Evolutionary conservation across 1,140 invertebrate species (phyloP).

Genomic region (Uloborus diversus): DNA sequence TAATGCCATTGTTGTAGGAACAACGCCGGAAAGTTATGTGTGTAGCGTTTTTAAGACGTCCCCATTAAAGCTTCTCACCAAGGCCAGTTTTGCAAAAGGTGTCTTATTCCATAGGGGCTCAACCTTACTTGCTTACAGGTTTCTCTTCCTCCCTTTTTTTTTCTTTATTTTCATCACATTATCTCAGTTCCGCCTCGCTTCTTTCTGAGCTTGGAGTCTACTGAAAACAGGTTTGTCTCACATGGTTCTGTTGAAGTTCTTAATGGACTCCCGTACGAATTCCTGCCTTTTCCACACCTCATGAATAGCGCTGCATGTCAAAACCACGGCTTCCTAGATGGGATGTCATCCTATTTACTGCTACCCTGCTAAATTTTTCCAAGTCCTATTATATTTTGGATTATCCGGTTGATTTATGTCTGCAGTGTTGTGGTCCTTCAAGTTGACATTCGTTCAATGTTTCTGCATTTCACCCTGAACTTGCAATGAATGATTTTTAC

Average conservation of each 20-base stretch:
- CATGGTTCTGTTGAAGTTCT: conserved; percentile 10
- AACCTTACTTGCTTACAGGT: not conserved
- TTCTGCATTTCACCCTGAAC: too few species aligned
- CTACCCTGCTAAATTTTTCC: too few species aligned
- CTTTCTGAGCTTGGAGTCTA: conserved; percentile 5
- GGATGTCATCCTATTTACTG: too few species aligned
- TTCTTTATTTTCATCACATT: conserved; percentile 11
- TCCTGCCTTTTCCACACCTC: too few species aligned
- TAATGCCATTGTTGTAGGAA: conserved; percentile 18
- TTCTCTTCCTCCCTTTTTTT: conserved; percentile 5
- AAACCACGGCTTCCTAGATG: too few species aligned
- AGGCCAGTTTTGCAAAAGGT: conserved; percentile 11
- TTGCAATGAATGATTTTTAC: too few species aligned
- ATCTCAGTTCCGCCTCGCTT: conserved; percentile 29
- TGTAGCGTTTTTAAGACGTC: conserved; percentile 11
- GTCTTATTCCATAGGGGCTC: conserved; percentile 6
- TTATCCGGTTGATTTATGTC: too few species aligned
- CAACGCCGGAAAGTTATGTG: conserved; percentile 8
- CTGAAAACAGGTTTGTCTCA: conserved; percentile 27
- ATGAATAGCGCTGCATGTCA: too few species aligned
- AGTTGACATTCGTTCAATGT: too few species aligned
- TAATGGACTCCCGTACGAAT: too few species aligned
- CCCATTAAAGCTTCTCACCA: not conserved
- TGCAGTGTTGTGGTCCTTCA: too few species aligned
- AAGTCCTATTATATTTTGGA: too few species aligned